Evolutionary conservation across 2,113 vertebrate genomes (phyloP).

Genomic region (Atrichornis clamosus): DNA sequence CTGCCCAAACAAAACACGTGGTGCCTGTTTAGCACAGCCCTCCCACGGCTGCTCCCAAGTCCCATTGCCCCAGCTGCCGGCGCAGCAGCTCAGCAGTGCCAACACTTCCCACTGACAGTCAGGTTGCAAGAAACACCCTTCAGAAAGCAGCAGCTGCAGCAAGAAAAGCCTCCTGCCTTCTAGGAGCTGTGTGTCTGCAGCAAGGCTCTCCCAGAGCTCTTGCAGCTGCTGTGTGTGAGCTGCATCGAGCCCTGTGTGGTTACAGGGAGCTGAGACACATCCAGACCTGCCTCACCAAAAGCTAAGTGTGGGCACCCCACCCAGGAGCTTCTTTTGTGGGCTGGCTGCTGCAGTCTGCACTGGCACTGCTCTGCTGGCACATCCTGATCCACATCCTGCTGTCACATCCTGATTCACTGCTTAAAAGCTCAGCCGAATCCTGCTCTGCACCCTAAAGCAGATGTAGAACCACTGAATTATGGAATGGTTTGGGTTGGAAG

Average conservation of each 20-base stretch:
- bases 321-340: not conserved
- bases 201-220: not conserved
- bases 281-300: not conserved
- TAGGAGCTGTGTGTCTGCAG: not conserved
- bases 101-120: accelerated
- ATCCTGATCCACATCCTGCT: not conserved
- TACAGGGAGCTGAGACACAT: not conserved
- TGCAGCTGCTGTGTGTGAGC: not conserved
- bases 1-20: not conserved
- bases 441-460: not conserved
- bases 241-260: not conserved
- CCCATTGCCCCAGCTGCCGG: not conserved
- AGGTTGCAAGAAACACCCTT: not conserved
- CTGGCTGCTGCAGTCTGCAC: not conserved
- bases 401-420: not conserved
- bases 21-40: not conserved
- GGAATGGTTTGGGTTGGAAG: not conserved
- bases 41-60: not conserved
- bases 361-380: not conserved
- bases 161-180: not conserved
- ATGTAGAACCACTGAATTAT: not conserved
- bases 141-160: not conserved
- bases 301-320: not conserved
- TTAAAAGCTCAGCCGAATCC: not conserved
- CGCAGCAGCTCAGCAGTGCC: not conserved